Conservation (phyloP, 2,888 invertebrate species). For the Mesochorus sp. region DNA sequence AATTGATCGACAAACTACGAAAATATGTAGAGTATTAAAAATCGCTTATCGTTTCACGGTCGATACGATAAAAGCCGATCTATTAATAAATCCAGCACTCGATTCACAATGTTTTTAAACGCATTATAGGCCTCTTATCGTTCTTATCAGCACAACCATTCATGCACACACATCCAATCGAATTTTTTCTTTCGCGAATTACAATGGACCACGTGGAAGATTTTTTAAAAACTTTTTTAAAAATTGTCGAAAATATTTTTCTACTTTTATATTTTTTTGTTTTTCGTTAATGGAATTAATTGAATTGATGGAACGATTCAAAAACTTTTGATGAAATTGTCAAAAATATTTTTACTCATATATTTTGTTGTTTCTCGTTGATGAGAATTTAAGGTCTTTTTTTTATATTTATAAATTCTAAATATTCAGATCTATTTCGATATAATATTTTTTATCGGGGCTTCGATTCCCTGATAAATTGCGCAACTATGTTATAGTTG, state of each 20-base stretch:
- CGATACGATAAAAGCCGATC: background rate
- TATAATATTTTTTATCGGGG: conserved; percentile 14
- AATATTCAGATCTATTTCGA: background rate
- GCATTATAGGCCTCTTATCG: background rate
- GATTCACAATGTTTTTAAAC: background rate
- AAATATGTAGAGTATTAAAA: too few relatives aligned
- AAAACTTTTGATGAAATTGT: too few relatives aligned
- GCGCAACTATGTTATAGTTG: conserved; percentile 24
- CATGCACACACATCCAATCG: background rate
- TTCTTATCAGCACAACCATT: background rate
- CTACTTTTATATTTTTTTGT: background rate
- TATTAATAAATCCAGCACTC: background rate
- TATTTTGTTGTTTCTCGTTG: background rate
- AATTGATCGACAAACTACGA: too few relatives aligned
- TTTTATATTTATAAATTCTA: background rate
- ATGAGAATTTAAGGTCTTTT: too few relatives aligned
- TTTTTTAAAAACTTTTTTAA: too few relatives aligned
- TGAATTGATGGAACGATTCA: too few relatives aligned
- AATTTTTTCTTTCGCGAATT: too few relatives aligned
- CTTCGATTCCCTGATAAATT: conserved; percentile 30
- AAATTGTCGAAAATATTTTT: too few relatives aligned
- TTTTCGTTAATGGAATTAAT: too few relatives aligned
- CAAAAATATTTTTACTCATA: too few relatives aligned
- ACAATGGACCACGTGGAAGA: too few relatives aligned
- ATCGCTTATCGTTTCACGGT: background rate